Percentiles rank a stretch among this genome's conserved stretches.
Evolutionary conservation across 2,888 invertebrate species (phyloP).

Genomic region (Ypsolopha sequella): DNA sequence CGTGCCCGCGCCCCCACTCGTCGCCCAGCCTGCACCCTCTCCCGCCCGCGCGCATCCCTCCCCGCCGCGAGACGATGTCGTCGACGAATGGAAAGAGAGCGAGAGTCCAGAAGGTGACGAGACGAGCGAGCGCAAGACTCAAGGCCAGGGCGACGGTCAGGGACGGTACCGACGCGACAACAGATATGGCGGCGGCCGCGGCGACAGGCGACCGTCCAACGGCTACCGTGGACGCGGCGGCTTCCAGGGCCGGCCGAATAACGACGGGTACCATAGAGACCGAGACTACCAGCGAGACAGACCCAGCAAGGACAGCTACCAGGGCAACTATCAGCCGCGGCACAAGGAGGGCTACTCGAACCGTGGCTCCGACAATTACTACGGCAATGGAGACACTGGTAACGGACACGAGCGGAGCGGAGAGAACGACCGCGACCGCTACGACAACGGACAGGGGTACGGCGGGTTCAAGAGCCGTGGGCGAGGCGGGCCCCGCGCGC

Average conservation of each 20-base stretch:
- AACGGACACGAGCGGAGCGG: conserved; percentile 58
- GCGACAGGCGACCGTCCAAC: conserved; percentile 48
- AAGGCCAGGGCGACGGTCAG: conserved; percentile 56
- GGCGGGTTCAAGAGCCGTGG: conserved; percentile 71
- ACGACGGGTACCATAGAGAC: conserved; percentile 40
- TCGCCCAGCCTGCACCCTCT: conserved; percentile 15
- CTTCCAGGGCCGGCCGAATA: conserved; percentile 36
- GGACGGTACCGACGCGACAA: conserved; percentile 46
- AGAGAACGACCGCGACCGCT: conserved; percentile 45
- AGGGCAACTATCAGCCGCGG: conserved; percentile 44
- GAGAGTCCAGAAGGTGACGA: conserved; percentile 49
- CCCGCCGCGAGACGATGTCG: conserved; percentile 26
- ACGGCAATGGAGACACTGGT: conserved; percentile 50
- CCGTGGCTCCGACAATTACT: conserved; percentile 41
- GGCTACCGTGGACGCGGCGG: conserved; percentile 52
- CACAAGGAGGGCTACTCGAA: conserved; percentile 40
- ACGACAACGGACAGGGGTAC: conserved; percentile 19
- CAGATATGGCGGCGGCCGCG: conserved; percentile 31
- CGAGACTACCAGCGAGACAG: conserved; percentile 38
- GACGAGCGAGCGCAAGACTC: conserved; percentile 36
- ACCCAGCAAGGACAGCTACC: conserved; percentile 43
- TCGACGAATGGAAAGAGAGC: conserved; percentile 41
- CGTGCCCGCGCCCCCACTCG: conserved; percentile 13
- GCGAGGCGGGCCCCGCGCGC: conserved; percentile 39
- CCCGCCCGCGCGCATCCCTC: conserved; percentile 16